Percentiles rank a stretch among this genome's conserved stretches.
Evolutionary conservation across 2,113 vertebrate species (phyloP).

Genomic region (Salvelinus alpinus): DNA sequence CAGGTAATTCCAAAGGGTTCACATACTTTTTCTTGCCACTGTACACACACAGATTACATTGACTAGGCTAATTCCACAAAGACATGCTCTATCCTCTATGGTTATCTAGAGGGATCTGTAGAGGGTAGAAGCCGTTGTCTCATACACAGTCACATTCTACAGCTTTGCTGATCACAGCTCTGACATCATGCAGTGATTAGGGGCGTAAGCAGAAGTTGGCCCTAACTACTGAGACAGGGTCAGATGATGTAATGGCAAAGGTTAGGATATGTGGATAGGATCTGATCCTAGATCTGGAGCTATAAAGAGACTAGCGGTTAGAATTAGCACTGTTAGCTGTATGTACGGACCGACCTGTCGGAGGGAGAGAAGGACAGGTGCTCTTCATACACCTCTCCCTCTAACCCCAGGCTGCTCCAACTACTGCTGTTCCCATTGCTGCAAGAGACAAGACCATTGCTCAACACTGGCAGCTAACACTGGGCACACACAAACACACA

Average conservation of each 20-base stretch:
- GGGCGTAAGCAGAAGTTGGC: not conserved
- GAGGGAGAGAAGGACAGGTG: constrained; percentile 96
- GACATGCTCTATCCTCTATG: constrained; percentile 20
- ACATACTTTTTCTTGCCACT: no score
- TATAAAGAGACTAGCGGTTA: not conserved
- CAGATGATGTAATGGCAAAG: not conserved
- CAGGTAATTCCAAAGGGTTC: no score
- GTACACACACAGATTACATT: constrained; percentile 4
- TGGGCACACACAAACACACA: constrained; percentile 1
- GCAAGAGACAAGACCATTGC: constrained; percentile 83
- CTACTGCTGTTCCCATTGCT: constrained; percentile 99
- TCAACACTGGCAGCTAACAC: constrained; percentile 58
- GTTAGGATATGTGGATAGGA: no score
- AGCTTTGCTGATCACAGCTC: constrained; percentile 62
- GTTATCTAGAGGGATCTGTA: constrained; percentile 23
- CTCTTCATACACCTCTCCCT: constrained; percentile 97
- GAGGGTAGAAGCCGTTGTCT: constrained; percentile 19
- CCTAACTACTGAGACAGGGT: not conserved
- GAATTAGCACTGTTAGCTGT: not conserved
- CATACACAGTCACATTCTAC: constrained; percentile 36
- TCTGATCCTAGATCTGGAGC: not conserved
- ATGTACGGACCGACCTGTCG: constrained; percentile 91
- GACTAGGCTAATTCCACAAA: not conserved
- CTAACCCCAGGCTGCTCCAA: constrained; percentile 99
- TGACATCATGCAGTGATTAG: constrained; percentile 83